A percentile compares a stretch with the other conserved stretches of the same genome.
Conservation (phyloP, 2,113 vertebrate species). For the Oophaga pumilio region DNA sequence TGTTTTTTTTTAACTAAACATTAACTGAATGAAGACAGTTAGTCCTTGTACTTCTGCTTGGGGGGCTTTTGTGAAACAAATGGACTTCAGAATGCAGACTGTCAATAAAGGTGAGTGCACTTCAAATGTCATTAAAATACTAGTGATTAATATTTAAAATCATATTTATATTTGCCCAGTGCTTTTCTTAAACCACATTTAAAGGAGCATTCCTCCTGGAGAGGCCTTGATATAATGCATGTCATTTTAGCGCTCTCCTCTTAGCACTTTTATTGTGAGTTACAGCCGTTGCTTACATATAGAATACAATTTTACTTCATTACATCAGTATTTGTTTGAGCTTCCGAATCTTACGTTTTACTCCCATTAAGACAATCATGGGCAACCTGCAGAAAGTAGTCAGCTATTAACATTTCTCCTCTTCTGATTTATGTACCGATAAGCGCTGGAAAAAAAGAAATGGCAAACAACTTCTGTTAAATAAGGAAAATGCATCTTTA, state of each 20-base stretch:
- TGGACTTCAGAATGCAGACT: conserved; percentile 73
- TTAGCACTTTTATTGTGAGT: conserved; percentile 65
- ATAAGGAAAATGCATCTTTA: conserved; percentile 53
- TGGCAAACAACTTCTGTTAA: conserved; percentile 47
- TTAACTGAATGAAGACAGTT: conserved; percentile 76
- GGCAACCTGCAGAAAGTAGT: conserved; percentile 28
- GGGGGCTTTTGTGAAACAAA: conserved; percentile 73
- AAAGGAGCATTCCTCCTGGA: conserved; percentile 70
- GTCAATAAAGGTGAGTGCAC: conserved; percentile 81
- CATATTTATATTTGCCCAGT: conserved; percentile 66
- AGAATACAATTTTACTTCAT: conserved; percentile 52
- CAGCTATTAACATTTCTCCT: conserved; percentile 38
- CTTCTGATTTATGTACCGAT: conserved; percentile 54
- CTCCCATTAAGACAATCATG: conserved; percentile 49
- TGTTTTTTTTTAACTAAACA: conserved; percentile 71
- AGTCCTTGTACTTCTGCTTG: conserved; percentile 74
- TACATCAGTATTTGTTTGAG: conserved; percentile 47
- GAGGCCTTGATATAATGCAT: conserved; percentile 63
- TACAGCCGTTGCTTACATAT: conserved; percentile 47
- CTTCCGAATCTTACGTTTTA: conserved; percentile 38
- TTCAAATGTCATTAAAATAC: conserved; percentile 77
- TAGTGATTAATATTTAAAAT: conserved; percentile 79
- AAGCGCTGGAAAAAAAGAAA: conserved; percentile 56
- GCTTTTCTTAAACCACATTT: conserved; percentile 64
- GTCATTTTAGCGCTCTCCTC: conserved; percentile 59